A percentile compares a stretch with the other conserved stretches of the same genome.
phyloP scores from a whole-genome alignment of 2,888 invertebrate genomes.

The Campopleginae sp. region DNA sequence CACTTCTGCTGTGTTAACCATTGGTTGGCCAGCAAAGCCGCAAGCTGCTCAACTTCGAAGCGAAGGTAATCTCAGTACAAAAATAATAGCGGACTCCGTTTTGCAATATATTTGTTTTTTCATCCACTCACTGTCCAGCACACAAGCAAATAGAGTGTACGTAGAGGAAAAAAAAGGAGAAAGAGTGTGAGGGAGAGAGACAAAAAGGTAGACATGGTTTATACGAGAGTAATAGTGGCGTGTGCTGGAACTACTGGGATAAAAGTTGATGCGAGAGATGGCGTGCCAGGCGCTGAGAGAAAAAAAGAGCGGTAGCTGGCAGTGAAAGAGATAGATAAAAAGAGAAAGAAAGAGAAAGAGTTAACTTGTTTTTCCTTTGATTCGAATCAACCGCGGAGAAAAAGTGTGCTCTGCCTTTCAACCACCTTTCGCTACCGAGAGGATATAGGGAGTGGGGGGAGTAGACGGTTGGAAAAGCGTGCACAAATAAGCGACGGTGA shows the following conservation, averaged over 20 bases:
- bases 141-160: slow-evolving; percentile 8
- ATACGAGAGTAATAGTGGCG: slow-evolving; percentile 40
- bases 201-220: slow-evolving; percentile 1
- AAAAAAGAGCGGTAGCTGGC: background rate
- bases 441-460: background rate
- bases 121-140: slow-evolving; percentile 21
- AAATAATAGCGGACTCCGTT: slow-evolving; percentile 50
- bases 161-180: background rate
- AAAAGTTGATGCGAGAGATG: slow-evolving; percentile 54
- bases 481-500: slow-evolving; percentile 47
- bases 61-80: slow-evolving; percentile 43
- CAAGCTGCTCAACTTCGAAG: background rate
- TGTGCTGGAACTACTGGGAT: slow-evolving; percentile 53
- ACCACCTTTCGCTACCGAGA: slow-evolving; percentile 25
- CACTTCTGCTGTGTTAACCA: background rate
- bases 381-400: slow-evolving; percentile 68
- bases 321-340: slow-evolving; percentile 1
- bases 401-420: slow-evolving; percentile 41
- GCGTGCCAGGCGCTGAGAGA: slow-evolving; percentile 59
- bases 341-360: slow-evolving; percentile 29
- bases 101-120: slow-evolving; percentile 19
- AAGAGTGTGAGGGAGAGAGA: background rate
- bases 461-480: slow-evolving; percentile 57
- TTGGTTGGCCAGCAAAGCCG: background rate
- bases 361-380: slow-evolving; percentile 70